Evolutionary conservation across 1,140 invertebrate species (phyloP).

Genomic region (Copidosoma floridanum): DNA sequence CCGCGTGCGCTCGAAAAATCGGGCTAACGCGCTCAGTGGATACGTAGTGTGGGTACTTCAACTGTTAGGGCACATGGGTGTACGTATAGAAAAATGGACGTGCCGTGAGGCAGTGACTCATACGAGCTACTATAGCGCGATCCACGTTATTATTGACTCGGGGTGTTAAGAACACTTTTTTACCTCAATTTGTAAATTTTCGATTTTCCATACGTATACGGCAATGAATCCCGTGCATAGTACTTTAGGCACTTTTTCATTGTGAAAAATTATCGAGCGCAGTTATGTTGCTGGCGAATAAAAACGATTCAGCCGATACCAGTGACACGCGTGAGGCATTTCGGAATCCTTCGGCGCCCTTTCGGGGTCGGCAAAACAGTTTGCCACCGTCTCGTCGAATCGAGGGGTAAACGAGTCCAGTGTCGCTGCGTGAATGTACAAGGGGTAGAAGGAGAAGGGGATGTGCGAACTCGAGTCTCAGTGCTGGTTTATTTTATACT

Average conservation of each 20-base stretch:
- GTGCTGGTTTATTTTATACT: slow-evolving; percentile 36
- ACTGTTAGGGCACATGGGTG: too few relatives aligned
- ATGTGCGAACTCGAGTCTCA: background rate
- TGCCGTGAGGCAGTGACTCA: too few relatives aligned
- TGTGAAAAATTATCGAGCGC: background rate
- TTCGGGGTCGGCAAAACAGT: slow-evolving; percentile 23
- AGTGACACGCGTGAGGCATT: slow-evolving; percentile 11
- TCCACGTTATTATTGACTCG: too few relatives aligned
- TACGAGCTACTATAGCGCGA: too few relatives aligned
- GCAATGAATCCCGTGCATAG: too few relatives aligned
- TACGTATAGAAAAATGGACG: too few relatives aligned
- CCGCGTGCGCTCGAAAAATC: slow-evolving; percentile 16
- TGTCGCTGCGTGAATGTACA: too few relatives aligned
- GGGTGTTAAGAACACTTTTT: too few relatives aligned
- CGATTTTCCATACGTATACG: too few relatives aligned
- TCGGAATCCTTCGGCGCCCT: background rate
- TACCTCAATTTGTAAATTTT: too few relatives aligned
- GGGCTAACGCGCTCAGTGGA: slow-evolving; percentile 5
- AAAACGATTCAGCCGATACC: background rate
- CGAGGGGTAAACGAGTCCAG: slow-evolving; percentile 12
- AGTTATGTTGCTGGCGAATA: background rate
- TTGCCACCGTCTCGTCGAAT: background rate
- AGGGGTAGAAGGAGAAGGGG: background rate
- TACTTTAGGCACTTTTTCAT: too few relatives aligned
- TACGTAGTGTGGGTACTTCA: too few relatives aligned